These are phyloP conservation scores for Bhutanitis thaidina DNA, from an alignment of 2,888 invertebrate genomes.

Conservation along the genomic window DNA sequence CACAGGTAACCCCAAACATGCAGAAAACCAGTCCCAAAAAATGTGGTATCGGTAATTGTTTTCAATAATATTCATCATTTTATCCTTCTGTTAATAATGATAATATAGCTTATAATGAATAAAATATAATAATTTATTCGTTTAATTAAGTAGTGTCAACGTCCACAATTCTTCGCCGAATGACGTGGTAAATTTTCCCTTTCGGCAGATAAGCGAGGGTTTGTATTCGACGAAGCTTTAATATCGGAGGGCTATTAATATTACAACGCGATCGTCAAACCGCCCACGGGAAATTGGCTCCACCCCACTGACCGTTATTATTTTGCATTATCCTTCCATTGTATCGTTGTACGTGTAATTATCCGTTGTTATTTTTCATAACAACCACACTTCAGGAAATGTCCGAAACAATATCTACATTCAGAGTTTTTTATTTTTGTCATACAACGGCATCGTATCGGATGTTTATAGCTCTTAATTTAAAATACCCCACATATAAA, in stretches of 20 bases:
- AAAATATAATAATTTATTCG: no score
- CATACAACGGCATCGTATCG: no score
- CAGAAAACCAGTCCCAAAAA: no score
- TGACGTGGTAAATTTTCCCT: conserved; percentile 1
- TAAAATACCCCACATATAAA: not conserved
- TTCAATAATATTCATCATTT: no score
- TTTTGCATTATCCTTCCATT: conserved; percentile 25
- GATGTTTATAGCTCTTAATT: no score
- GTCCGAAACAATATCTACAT: not conserved
- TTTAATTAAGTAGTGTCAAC: not conserved
- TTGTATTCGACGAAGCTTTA: conserved; percentile 4
- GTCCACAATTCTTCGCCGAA: not conserved
- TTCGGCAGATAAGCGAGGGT: conserved; percentile 14
- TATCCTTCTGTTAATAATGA: no score
- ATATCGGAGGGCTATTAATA: conserved; percentile 14
- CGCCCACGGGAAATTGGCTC: conserved; percentile 49
- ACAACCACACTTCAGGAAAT: conserved; percentile 3
- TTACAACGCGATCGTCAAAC: conserved; percentile 43
- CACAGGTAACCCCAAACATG: no score
- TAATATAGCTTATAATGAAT: no score
- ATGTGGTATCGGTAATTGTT: no score
- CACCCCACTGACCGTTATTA: conserved; percentile 35
- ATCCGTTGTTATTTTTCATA: conserved; percentile 10
- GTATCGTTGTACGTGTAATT: conserved; percentile 22
- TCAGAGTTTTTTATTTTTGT: no score